A percentile compares a stretch with the other conserved stretches of the same genome.
Conservation (phyloP, 2,113 vertebrate genomes). For the Oxyruncus cristatus region DNA sequence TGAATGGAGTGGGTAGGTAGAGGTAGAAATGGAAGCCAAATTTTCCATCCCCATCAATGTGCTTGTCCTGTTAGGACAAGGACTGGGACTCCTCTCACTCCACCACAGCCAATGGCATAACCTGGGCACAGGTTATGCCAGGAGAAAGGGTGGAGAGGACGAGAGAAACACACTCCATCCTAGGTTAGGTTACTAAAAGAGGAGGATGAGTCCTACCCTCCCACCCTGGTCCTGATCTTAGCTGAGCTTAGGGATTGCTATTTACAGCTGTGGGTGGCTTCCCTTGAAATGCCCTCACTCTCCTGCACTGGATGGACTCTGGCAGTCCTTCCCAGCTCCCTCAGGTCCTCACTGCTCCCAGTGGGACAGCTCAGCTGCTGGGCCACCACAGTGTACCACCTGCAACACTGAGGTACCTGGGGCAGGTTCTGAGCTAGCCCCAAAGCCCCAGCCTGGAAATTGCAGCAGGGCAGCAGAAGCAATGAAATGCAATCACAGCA, state of each 20-base stretch:
- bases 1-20: background rate
- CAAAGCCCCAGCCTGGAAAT: background rate
- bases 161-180: background rate
- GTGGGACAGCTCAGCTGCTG: background rate
- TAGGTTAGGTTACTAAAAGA: background rate
- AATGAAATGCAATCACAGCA: fast-evolving
- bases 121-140: background rate
- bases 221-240: background rate
- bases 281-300: background rate
- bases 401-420: background rate
- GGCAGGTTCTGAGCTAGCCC: background rate
- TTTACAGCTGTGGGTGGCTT: background rate
- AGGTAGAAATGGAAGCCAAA: background rate
- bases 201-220: background rate
- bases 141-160: background rate
- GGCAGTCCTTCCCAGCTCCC: background rate
- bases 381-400: background rate
- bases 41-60: background rate
- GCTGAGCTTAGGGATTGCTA: background rate
- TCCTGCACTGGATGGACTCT: background rate
- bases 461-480: background rate
- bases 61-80: background rate
- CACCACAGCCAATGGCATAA: background rate
- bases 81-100: background rate
- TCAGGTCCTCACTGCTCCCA: fast-evolving